Percentiles rank a stretch among this genome's conserved stretches.
Conservation (phyloP, 2,797 vertebrate species). For the Falco biarmicus region DNA sequence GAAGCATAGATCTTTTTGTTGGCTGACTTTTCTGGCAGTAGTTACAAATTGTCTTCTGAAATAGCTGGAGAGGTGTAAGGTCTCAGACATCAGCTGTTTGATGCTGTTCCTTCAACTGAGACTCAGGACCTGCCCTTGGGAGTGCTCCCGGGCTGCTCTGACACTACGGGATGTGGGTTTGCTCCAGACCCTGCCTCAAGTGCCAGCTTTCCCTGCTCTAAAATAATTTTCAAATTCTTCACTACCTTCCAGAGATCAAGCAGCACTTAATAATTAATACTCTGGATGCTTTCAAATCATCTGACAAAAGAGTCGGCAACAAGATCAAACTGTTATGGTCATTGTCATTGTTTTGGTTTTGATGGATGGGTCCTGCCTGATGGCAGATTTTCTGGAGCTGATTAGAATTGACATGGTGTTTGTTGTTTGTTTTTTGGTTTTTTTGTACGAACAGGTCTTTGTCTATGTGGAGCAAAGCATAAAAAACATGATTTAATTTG, state of each 20-base stretch:
- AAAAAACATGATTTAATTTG: conserved; percentile 14
- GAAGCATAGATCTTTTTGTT: not conserved
- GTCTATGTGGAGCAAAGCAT: not conserved
- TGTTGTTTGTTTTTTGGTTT: too few species aligned
- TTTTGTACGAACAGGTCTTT: not conserved
- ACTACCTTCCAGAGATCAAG: not conserved
- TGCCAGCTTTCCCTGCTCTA: not conserved
- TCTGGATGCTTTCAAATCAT: not conserved
- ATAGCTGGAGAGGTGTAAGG: conserved; percentile 38
- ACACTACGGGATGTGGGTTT: not conserved
- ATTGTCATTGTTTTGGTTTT: not conserved
- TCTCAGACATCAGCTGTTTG: not conserved
- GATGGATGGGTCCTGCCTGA: not conserved
- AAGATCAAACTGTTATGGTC: not conserved
- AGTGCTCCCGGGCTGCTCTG: accelerated
- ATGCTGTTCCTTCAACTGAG: not conserved
- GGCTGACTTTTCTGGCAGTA: conserved; percentile 19
- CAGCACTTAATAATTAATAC: conserved; percentile 2
- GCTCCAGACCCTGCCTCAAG: not conserved
- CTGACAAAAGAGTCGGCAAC: not conserved
- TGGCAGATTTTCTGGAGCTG: not conserved
- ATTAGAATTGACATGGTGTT: not conserved
- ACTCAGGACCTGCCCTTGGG: not conserved
- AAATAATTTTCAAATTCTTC: not conserved
- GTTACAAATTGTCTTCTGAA: conserved; percentile 46